Conservation (phyloP, 2,888 invertebrate genomes). For the Autographa pulchrina region DNA sequence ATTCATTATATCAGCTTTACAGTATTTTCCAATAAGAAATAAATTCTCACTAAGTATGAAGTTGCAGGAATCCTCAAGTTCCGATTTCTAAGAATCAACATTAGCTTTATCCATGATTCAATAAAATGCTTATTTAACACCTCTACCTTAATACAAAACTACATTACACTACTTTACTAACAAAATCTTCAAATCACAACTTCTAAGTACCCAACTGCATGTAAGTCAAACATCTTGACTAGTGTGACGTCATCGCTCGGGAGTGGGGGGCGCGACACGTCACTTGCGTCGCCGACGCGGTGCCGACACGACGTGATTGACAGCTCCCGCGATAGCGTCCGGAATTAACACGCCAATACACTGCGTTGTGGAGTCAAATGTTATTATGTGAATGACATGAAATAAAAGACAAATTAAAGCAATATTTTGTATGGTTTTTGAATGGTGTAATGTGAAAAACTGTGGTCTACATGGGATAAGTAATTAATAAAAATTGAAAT, state of each 20-base stretch:
- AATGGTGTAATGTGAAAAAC: not conserved
- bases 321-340: conserved; percentile 47
- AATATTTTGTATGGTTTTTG: not conserved
- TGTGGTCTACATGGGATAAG: not conserved
- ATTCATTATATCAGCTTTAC: not conserved
- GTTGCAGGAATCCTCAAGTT: not conserved
- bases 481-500: no score
- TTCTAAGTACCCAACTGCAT: conserved; percentile 36
- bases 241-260: conserved; percentile 52
- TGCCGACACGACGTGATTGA: conserved; percentile 54
- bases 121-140: not conserved
- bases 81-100: not conserved
- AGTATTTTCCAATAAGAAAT: not conserved
- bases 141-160: not conserved
- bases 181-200: conserved; percentile 13
- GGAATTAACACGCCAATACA: conserved; percentile 53
- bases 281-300: conserved; percentile 48
- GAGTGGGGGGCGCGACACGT: conserved; percentile 40
- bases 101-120: not conserved
- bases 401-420: conserved; percentile 7
- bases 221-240: conserved; percentile 50
- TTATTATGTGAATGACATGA: conserved; percentile 9
- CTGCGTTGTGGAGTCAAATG: conserved; percentile 39
- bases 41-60: not conserved
- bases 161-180: not conserved